These are phyloP conservation scores for Pheosia tremula DNA, from an alignment of 2,888 invertebrate genomes.

Conservation along the genomic window DNA sequence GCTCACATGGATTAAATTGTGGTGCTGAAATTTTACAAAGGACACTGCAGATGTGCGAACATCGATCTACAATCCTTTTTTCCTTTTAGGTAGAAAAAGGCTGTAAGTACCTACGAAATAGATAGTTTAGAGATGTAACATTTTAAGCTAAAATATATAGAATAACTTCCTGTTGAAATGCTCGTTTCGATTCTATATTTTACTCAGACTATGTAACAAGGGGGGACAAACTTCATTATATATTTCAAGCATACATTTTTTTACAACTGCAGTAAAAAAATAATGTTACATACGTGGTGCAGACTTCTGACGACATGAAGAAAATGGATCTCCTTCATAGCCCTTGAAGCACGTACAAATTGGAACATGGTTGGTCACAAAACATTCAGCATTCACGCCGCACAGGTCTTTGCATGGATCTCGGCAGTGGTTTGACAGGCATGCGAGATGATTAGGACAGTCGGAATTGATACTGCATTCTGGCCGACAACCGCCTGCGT, in stretches of 20 bases:
- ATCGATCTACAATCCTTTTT: no score
- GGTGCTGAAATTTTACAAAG: conserved; percentile 38
- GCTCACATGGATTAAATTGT: conserved; percentile 87
- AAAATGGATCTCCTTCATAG: conserved; percentile 93
- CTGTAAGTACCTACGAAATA: no score
- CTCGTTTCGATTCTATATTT: no score
- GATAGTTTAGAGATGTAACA: no score
- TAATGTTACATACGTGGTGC: conserved; percentile 79
- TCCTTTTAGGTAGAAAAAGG: no score
- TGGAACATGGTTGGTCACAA: conserved; percentile 92
- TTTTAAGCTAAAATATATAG: no score
- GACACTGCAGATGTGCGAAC: background rate
- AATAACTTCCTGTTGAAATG: no score
- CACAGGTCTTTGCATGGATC: conserved; percentile 94
- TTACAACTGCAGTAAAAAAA: no score
- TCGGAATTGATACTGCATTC: conserved; percentile 94
- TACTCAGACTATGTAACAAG: no score
- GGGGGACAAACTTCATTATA: no score
- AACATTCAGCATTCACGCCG: conserved; percentile 92
- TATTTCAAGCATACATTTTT: no score
- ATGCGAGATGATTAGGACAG: conserved; percentile 90
- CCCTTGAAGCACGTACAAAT: conserved; percentile 91
- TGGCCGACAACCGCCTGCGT: conserved; percentile 92
- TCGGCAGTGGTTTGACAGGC: conserved; percentile 93
- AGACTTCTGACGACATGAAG: conserved; percentile 87